phyloP scores from a whole-genome alignment of 2,113 vertebrate genomes.

The Tapirus terrestris region DNA sequence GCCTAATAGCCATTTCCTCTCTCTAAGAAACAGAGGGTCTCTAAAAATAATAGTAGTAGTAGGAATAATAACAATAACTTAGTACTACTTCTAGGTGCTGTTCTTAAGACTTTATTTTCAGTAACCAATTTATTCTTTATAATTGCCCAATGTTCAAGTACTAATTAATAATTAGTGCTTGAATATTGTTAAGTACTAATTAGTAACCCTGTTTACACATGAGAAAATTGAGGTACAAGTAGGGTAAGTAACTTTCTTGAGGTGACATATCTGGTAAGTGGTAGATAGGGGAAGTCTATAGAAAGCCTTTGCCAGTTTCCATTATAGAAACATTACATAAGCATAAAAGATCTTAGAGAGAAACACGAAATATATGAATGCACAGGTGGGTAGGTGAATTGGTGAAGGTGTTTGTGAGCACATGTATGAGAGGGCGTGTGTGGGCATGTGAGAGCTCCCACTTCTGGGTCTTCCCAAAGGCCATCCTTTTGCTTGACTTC shows the following conservation, averaged over 20 bases:
- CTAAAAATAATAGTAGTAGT: background rate
- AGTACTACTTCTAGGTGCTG: background rate
- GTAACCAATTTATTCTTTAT: background rate
- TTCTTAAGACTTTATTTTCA: constrained; percentile 13
- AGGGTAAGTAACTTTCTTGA: background rate
- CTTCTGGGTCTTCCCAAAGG: background rate
- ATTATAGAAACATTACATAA: background rate
- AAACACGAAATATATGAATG: background rate
- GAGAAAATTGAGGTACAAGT: background rate
- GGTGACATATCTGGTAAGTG: background rate
- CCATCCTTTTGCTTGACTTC: background rate
- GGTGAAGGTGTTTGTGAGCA: background rate
- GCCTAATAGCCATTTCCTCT: background rate
- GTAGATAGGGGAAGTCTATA: background rate
- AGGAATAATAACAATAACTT: background rate
- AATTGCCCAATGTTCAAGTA: background rate
- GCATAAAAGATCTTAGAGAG: background rate
- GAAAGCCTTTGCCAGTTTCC: background rate
- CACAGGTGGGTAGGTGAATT: background rate
- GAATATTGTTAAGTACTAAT: background rate
- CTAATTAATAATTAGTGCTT: background rate
- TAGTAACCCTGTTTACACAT: background rate
- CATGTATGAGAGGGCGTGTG: too few relatives aligned
- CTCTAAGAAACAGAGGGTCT: background rate
- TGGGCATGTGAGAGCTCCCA: background rate